Evolutionary conservation across 2,888 invertebrate species (phyloP).

Genomic region (Papilio demoleus): DNA sequence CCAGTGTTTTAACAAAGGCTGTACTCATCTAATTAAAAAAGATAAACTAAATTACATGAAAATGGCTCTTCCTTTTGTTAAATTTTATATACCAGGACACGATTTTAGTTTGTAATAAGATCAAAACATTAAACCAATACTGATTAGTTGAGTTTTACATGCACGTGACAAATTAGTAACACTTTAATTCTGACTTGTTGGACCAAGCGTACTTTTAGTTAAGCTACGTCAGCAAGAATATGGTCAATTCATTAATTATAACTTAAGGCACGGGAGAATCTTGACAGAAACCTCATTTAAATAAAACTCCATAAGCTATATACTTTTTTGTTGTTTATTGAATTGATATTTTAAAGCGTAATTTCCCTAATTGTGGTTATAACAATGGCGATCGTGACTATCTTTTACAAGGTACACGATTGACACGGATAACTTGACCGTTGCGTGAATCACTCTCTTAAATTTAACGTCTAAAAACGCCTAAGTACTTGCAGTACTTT

Average conservation of each 20-base stretch:
- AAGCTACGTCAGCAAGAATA: too few relatives aligned
- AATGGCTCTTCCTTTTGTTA: not conserved
- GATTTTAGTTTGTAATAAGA: too few relatives aligned
- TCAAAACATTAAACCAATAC: too few relatives aligned
- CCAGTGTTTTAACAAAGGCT: slow-evolving; percentile 3
- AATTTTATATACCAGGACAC: not conserved
- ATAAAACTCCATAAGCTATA: not conserved
- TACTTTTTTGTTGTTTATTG: not conserved
- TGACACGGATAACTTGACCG: not conserved
- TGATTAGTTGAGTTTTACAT: too few relatives aligned
- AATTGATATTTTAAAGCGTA: slow-evolving; percentile 4
- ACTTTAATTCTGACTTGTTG: too few relatives aligned
- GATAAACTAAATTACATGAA: not conserved
- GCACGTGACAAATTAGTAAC: too few relatives aligned
- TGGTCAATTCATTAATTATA: too few relatives aligned
- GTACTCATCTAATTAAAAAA: slow-evolving; percentile 6
- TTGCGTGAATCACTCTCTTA: not conserved
- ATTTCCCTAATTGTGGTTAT: slow-evolving; percentile 16
- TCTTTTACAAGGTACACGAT: slow-evolving; percentile 14
- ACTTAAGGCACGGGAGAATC: too few relatives aligned
- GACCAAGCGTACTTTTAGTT: too few relatives aligned
- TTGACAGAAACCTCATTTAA: not conserved
- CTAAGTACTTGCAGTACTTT: not conserved
- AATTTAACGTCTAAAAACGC: not conserved
- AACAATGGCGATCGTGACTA: slow-evolving; percentile 27